Conservation (phyloP, 2,888 invertebrate genomes). For the Hydrotaea diabolus region DNA sequence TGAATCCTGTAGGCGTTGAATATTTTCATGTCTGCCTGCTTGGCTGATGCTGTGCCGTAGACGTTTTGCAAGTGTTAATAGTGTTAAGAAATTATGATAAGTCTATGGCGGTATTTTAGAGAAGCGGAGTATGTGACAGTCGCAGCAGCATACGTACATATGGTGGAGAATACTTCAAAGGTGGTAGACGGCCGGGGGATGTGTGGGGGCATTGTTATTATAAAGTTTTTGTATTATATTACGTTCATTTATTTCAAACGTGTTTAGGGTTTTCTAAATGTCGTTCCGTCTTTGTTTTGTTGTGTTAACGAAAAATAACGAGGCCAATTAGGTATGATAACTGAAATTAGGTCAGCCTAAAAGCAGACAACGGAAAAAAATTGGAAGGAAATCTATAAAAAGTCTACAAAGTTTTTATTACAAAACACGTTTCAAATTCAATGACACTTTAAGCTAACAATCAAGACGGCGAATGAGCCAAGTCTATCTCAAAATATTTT, state of each 20-base stretch:
- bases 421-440: background rate
- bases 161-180: background rate
- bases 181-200: background rate
- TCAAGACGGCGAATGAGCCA: too few species aligned
- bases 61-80: constrained; percentile 48
- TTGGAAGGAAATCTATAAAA: background rate
- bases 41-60: too few species aligned
- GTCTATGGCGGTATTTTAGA: constrained; percentile 13
- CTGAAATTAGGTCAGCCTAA: constrained; percentile 37
- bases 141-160: background rate
- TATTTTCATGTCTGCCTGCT: background rate
- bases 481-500: too few species aligned
- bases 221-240: constrained; percentile 36
- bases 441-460: too few species aligned
- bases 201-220: background rate
- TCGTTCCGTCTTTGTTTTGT: background rate
- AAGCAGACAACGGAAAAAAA: background rate
- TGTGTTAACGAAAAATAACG: constrained; percentile 28
- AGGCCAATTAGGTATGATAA: constrained; percentile 45
- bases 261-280: constrained; percentile 44
- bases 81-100: constrained; percentile 56
- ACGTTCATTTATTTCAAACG: constrained; percentile 50
- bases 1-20: background rate
- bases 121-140: background rate
- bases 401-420: background rate